A percentile compares a stretch with the other conserved stretches of the same genome.
Conservation (phyloP, 2,113 vertebrate species). For the Donacobius atricapilla region DNA sequence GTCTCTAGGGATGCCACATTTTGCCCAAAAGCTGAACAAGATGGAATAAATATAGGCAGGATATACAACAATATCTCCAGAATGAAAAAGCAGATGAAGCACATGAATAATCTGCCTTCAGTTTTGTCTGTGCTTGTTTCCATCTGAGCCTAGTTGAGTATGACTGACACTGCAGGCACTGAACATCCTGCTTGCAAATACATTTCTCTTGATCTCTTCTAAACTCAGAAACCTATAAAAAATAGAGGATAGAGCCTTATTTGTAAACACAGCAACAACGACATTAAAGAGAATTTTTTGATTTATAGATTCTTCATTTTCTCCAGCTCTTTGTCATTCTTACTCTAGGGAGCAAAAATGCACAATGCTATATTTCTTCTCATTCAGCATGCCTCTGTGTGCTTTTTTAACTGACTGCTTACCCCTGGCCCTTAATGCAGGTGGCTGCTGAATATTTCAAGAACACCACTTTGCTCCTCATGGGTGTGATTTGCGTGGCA, state of each 20-base stretch:
- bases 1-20: neutral
- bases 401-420: neutral
- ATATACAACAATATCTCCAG: neutral
- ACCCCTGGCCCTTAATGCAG: slow-evolving; percentile 54
- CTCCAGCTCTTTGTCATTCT: neutral
- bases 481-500: slow-evolving; percentile 96
- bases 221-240: neutral
- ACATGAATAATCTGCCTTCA: neutral
- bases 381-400: neutral
- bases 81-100: neutral
- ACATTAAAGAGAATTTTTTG: neutral
- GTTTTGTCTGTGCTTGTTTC: neutral
- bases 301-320: neutral
- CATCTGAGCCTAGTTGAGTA: neutral
- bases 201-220: neutral
- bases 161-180: neutral
- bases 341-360: neutral
- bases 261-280: neutral
- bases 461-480: slow-evolving; percentile 93
- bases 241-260: neutral
- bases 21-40: neutral
- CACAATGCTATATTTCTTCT: neutral
- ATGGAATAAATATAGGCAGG: neutral
- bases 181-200: neutral
- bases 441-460: slow-evolving; percentile 96